phyloP scores from a whole-genome alignment of 2,888 invertebrate species.

The Pollenia griseotomentosa region DNA sequence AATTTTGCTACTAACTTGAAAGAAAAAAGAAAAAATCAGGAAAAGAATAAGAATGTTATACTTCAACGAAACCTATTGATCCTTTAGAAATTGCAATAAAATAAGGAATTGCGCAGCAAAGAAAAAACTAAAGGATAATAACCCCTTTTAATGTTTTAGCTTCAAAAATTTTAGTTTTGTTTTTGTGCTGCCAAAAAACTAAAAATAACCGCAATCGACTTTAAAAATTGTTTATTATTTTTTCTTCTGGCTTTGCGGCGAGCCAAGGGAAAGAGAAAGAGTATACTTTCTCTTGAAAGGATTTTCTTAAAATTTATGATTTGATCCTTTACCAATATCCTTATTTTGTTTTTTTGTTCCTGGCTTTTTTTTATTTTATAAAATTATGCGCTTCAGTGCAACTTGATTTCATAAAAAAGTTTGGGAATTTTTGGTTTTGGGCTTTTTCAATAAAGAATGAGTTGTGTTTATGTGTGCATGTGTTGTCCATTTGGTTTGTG shows the following conservation, averaged over 20 bases:
- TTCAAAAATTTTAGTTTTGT: conserved; percentile 26
- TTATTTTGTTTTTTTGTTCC: conserved; percentile 1
- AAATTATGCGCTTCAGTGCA: conserved; percentile 69
- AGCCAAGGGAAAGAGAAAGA: conserved; percentile 12
- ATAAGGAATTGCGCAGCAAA: conserved; percentile 55
- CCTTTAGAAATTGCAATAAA: conserved; percentile 41
- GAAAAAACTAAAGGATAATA: conserved; percentile 38
- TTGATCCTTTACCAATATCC: conserved; percentile 60
- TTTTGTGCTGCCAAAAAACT: conserved; percentile 11
- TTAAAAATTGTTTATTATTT: conserved; percentile 21
- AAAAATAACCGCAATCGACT: conserved; percentile 65
- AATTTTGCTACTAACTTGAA: conserved; percentile 41
- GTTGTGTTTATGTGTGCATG: background rate
- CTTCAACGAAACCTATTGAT: conserved; percentile 46
- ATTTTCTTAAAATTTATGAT: conserved; percentile 21
- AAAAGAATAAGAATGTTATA: conserved; percentile 1
- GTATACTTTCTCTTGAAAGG: conserved; percentile 22
- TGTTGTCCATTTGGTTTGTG: conserved; percentile 59
- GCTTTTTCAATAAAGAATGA: background rate
- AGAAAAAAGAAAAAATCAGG: background rate
- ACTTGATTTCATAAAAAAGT: conserved; percentile 47
- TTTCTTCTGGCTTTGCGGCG: background rate
- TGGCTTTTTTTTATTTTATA: conserved; percentile 9
- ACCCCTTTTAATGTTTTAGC: conserved; percentile 39
- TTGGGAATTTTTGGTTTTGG: conserved; percentile 43